Evolutionary conservation across 2,888 invertebrate genomes (phyloP), one percentile per base, ranked within the genome.

Genomic region (Eutolmus rufibarbis): DNA sequence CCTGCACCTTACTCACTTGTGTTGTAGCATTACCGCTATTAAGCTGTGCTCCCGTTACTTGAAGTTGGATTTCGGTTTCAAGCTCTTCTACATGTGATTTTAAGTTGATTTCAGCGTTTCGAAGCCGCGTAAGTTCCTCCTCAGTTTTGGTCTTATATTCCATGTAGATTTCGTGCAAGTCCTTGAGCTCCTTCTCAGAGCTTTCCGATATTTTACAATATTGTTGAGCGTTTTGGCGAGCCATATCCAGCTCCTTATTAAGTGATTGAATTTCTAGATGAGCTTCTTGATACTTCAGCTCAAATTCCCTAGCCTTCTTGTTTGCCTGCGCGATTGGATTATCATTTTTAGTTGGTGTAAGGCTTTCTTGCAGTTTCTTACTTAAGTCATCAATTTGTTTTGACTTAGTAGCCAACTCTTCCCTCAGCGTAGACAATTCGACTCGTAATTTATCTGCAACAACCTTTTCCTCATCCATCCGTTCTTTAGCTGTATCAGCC

Each of bases 151-250:
- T 91, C 90, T 95, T 95, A 89, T 94, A 94, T 28, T 93, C 93
- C 74, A 94, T 93, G 90, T 95, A 95, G 89, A 94, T 94, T 87
- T 93, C 93, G 86, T 94, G 94, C 4, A 96, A 92, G 88, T 94
- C 93, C 91, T 95, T 95, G 79, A 97, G 93, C 92, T 97, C 96
- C 87, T 95, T 95, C 92, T 98, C 98, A 23, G 97, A 95, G 89
- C 95, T 95, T 91, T 97, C 96, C 0, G 98, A 96, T 90, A 98
- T 96, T 89, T 96, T 95, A 91, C 96, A 96, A 92, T 97, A 97
- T 91, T 98, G 97, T 90, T 96, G 96, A 14, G 96, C 95, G 90
- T 97, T 97, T 90, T 96, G 95, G 90, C 95, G 95, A 1, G 96
- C 94, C 57, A 95, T 94, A 89, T 89, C 94, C 82, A 98, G 91